Evolutionary conservation across 2,797 vertebrate genomes (phyloP), one percentile per base, ranked within the genome.

Genomic region (Pagetopsis macropterus): DNA sequence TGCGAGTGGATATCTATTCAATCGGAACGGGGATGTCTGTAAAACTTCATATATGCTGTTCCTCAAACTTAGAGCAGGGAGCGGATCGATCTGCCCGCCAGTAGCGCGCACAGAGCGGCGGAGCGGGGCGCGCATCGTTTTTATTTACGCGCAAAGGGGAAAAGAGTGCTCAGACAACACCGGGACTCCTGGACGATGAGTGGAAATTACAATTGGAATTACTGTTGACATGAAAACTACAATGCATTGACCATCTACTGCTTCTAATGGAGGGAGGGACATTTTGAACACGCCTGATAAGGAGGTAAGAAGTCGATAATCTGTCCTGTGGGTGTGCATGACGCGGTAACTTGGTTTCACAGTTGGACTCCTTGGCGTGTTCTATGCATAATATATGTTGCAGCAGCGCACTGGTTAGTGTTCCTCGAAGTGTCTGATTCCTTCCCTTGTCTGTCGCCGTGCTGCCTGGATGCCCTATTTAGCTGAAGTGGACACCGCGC

Each of bases 161-260:
- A 17, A 31, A n/a, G 57, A 69, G 62, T 65, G 51, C 51, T 13
- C 57, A 17, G 68, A 57, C 21, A 41, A 21, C 9, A 50, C 58
- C 49, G 14, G 49, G 43, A 9, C 48, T 7, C 51, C 19, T 9
- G 9, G 31, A 45, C 14, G 17, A 2, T 33, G n/a, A 8, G 63
- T 73, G 87, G 75, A 79, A 70, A 81, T 83, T 62, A 84, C 54
- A 48, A 59, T 15, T 59, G 84, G 87, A 72, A 68, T 86, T 65
- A 76, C 75, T 44, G 68, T 10, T 46, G 12, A 58, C 65, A 51
- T 45, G 56, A 51, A 61, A 72, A 41, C 46, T 44, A 14, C 58
- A 16, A 46, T 59, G 64, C 17, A 21, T 17, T 81, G 66, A 82
- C 55, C 46, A 23, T 23, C 41, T 54, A 52, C 59, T 16, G 21